These are phyloP conservation scores for Seladonia tumulorum DNA, from an alignment of 2,888 invertebrate species.

Conservation along the genomic window DNA sequence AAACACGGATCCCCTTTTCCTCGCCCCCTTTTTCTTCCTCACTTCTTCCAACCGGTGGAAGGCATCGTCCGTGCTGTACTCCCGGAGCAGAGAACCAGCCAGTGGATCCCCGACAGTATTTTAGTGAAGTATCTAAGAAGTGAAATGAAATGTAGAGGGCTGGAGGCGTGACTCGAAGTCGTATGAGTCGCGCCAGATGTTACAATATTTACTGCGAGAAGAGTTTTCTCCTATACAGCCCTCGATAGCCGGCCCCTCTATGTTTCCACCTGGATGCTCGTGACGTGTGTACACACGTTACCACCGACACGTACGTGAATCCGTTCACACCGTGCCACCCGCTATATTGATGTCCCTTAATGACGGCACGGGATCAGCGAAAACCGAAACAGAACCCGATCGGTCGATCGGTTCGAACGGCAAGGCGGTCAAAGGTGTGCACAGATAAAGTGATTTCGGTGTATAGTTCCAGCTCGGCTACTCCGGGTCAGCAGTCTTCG, in stretches of 20 bases:
- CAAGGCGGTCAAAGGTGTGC: slow-evolving; percentile 28
- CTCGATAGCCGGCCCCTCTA: slow-evolving; percentile 48
- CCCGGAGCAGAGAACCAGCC: slow-evolving; percentile 55
- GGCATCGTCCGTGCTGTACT: slow-evolving; percentile 45
- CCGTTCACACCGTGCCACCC: not conserved
- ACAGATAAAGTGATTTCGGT: slow-evolving; percentile 34
- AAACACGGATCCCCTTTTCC: slow-evolving; percentile 46
- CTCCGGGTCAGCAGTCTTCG: not conserved
- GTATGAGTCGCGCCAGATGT: slow-evolving; percentile 81
- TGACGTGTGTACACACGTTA: slow-evolving; percentile 47
- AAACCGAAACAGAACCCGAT: not conserved
- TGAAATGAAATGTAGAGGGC: slow-evolving; percentile 81
- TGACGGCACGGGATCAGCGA: slow-evolving; percentile 19
- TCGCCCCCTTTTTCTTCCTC: slow-evolving; percentile 17
- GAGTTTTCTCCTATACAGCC: slow-evolving; percentile 52
- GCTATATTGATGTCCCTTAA: slow-evolving; percentile 69
- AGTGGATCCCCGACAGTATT: slow-evolving; percentile 76
- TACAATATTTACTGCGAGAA: slow-evolving; percentile 81
- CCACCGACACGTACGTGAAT: slow-evolving; percentile 6
- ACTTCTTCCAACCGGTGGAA: slow-evolving; percentile 19
- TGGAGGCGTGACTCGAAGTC: slow-evolving; percentile 80
- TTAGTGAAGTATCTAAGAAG: slow-evolving; percentile 79
- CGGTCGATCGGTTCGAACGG: slow-evolving; percentile 25
- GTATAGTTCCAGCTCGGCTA: not conserved
- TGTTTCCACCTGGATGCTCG: slow-evolving; percentile 56